phyloP scores from a whole-genome alignment of 2,888 invertebrate species.

The Clepsis dumicolana region DNA sequence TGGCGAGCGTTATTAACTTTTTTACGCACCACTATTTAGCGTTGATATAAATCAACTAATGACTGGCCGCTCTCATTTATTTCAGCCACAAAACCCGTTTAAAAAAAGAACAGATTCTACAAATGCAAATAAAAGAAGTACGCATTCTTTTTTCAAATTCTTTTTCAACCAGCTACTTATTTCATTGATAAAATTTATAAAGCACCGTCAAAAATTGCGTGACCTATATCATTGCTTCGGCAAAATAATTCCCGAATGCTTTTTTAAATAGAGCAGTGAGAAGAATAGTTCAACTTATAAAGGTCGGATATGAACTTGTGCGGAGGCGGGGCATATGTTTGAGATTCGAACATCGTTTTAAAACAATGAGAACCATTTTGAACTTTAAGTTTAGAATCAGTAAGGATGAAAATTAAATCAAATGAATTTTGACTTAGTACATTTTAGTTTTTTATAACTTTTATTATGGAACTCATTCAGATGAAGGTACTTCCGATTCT shows the following conservation, averaged over 20 bases:
- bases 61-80: conserved; percentile 11
- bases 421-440: not conserved
- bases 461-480: conserved; percentile 60
- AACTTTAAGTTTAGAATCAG: not conserved
- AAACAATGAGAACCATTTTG: not conserved
- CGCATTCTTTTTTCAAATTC: conserved; percentile 36
- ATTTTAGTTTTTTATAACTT: not conserved
- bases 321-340: conserved; percentile 60
- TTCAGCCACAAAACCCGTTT: not conserved
- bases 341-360: conserved; percentile 49
- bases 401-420: conserved; percentile 2
- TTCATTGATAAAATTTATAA: conserved; percentile 49
- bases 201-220: conserved; percentile 38
- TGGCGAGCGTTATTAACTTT: not conserved
- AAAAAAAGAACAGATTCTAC: not conserved
- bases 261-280: conserved; percentile 35
- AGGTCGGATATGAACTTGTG: conserved; percentile 50
- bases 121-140: not conserved
- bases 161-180: conserved; percentile 47
- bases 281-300: conserved; percentile 48
- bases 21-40: conserved; percentile 1
- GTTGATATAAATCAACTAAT: conserved; percentile 19
- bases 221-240: conserved; percentile 43
- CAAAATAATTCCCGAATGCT: conserved; percentile 13
- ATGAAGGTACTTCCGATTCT: conserved; percentile 68